Conservation (phyloP, 2,113 vertebrate genomes). For the Austrofundulus limnaeus region DNA sequence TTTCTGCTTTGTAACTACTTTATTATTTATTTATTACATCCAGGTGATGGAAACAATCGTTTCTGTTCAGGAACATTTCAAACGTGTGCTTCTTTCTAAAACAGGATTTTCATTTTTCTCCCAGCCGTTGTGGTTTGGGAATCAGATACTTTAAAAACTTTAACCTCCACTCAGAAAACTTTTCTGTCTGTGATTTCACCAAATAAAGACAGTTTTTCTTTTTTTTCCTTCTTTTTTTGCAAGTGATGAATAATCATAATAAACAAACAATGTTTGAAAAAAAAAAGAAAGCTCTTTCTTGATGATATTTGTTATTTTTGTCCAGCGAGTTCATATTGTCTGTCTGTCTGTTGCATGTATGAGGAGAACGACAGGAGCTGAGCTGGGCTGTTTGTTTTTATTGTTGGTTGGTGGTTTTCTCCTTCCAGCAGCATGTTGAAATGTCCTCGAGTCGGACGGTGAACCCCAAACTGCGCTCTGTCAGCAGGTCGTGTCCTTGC, state of each 20-base stretch:
- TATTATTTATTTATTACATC: too few species aligned
- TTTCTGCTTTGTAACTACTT: neutral
- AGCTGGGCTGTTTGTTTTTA: slow-evolving; percentile 7
- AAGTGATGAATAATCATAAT: slow-evolving; percentile 1
- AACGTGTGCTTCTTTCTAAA: too few species aligned
- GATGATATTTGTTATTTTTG: neutral
- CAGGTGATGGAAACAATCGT: too few species aligned
- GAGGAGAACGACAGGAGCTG: neutral
- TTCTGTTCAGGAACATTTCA: too few species aligned
- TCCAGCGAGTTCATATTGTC: slow-evolving; percentile 3
- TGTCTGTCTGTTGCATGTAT: slow-evolving; percentile 12
- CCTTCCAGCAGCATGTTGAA: slow-evolving; percentile 25
- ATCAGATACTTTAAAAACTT: slow-evolving; percentile 13
- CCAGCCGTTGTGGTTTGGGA: too few species aligned
- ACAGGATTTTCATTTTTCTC: too few species aligned
- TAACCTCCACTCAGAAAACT: slow-evolving; percentile 35
- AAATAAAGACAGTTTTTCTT: slow-evolving; percentile 51
- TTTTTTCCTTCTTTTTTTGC: slow-evolving; percentile 33
- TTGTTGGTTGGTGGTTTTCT: neutral
- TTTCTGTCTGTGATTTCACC: slow-evolving; percentile 4
- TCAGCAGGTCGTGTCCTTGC: slow-evolving; percentile 38
- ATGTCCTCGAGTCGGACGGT: slow-evolving; percentile 32
- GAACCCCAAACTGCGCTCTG: slow-evolving; percentile 19
- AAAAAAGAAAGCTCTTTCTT: neutral
- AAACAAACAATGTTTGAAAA: slow-evolving; percentile 57